Evolutionary conservation across 2,888 invertebrate species (phyloP), one percentile per base, ranked within the genome.

Genomic region (Trachelus troglodyta): DNA sequence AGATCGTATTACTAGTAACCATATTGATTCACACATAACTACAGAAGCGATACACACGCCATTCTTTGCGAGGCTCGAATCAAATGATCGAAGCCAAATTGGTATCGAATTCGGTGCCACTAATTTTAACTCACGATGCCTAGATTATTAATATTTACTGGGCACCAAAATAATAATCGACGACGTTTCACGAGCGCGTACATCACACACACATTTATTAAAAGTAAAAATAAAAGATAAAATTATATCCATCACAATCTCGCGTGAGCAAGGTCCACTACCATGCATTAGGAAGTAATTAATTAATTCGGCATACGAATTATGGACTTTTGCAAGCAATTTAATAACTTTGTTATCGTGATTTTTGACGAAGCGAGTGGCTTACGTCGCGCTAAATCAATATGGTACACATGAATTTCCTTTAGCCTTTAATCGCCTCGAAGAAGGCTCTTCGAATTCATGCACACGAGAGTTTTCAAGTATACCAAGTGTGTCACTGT

Each of bases 11-110:
- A 56, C 56, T 71, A 71, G 71, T 71, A 71, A 31, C 34, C 71
- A 71, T 71, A 71, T 71, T 34, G 71, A 71, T 71, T 71, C 31
- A 33, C 71, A 71, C 71, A 34, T 30, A 71, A 34, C 71, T 71
- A 71, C 71, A 71, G 71, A 71, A 71, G 71, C 71, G 71, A 71
- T 34, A 71, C 34, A 15, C 56, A 9, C 56, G 56, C 9, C 56
- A 56, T 56, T 56, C 23, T 56, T 23, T 56, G 6, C 9, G 23
- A 23, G 56, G 23, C 2, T 56, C 56, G 56, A 56, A 56, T 56
- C 23, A 56, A 56, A 56, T 15, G 9, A 56, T 23, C 56, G 23
- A 56, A 56, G 1, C 56, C 56, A 56, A 23, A 56, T 56, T 23
- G 56, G 9, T 56, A 56, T 56, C 23, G 23, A 56, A 23, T 56